These are phyloP conservation scores for Pica pica DNA, from an alignment of 2,113 vertebrate species.

Conservation along the genomic window DNA sequence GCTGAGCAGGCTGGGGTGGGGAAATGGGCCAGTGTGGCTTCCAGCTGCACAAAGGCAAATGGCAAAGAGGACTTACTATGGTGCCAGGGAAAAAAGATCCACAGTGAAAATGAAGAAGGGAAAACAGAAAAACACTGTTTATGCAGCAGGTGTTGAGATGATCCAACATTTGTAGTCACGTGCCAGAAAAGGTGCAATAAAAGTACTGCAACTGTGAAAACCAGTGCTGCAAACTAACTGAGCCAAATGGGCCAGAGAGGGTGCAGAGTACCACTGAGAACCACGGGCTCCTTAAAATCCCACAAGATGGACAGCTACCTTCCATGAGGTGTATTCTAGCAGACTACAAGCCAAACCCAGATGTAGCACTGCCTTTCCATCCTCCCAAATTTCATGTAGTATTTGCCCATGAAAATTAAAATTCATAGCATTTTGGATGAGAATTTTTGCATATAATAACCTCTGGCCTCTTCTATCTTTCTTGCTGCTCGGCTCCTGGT, in stretches of 20 bases:
- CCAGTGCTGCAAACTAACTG: neutral
- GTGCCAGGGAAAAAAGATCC: neutral
- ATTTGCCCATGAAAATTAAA: conserved; percentile 32
- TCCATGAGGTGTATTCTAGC: neutral
- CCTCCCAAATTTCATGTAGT: neutral
- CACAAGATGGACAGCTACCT: neutral
- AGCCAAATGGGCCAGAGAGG: neutral
- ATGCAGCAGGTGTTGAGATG: neutral
- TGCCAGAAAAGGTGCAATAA: neutral
- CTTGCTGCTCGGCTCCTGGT: neutral
- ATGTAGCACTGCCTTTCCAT: neutral
- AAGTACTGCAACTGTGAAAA: neutral
- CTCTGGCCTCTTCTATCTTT: neutral
- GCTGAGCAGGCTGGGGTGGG: neutral
- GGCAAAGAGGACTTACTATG: neutral
- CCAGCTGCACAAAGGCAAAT: neutral
- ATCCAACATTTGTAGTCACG: neutral
- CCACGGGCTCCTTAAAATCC: neutral
- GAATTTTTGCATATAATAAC: neutral
- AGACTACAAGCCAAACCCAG: neutral
- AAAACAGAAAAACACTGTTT: neutral
- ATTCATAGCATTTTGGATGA: neutral
- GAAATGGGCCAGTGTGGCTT: neutral
- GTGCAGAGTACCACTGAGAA: neutral
- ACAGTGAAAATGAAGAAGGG: neutral